Conservation (phyloP, 2,797 vertebrate genomes). For the Amphiprion clarkii region DNA sequence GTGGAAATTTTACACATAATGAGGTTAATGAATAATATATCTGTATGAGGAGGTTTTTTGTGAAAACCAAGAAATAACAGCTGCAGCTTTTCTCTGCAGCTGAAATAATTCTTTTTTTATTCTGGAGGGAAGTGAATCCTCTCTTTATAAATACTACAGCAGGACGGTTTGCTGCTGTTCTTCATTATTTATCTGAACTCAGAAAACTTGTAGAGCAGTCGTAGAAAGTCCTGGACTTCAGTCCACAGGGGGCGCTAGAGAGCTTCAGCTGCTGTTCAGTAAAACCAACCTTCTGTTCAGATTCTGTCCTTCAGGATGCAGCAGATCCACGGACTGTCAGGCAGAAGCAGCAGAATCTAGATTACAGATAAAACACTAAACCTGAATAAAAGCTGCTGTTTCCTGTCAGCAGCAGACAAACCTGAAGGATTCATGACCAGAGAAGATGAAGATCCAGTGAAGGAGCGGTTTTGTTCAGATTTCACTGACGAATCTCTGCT, state of each 20-base stretch:
- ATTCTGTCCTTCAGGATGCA: background rate
- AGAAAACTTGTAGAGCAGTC: background rate
- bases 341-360: conserved; percentile 29
- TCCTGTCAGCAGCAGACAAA: background rate
- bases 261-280: background rate
- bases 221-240: background rate
- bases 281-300: background rate
- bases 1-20: no score
- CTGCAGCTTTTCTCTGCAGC: no score
- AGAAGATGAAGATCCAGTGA: conserved; percentile 12
- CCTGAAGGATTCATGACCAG: conserved; percentile 40
- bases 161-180: background rate
- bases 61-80: no score
- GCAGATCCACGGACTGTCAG: background rate
- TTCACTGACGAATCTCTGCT: no score
- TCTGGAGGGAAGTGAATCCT: background rate
- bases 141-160: background rate
- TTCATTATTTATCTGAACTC: background rate
- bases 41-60: no score
- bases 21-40: no score
- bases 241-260: conserved; percentile 67
- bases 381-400: conserved; percentile 19
- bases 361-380: conserved; percentile 42
- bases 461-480: background rate
- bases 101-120: background rate